Conservation (phyloP, 2,888 invertebrate genomes). For the Acronicta aceris region DNA sequence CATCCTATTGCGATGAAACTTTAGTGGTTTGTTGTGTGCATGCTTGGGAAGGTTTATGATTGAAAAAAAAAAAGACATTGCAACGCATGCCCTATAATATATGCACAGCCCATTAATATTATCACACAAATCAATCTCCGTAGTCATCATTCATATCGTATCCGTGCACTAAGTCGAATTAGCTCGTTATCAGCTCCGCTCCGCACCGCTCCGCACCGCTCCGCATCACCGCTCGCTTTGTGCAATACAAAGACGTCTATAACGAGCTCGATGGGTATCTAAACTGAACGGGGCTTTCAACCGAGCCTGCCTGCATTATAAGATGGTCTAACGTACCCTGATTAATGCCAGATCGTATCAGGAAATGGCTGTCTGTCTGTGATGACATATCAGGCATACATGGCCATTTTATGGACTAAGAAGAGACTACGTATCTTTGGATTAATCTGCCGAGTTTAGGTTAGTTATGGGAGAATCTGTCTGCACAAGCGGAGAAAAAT, state of each 20-base stretch:
- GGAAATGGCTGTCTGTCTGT: neutral
- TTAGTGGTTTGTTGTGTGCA: too few species aligned
- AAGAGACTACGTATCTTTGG: neutral
- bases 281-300: slow-evolving; percentile 18
- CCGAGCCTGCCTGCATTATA: slow-evolving; percentile 9
- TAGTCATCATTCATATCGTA: slow-evolving; percentile 3
- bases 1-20: too few species aligned
- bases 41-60: too few species aligned
- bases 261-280: slow-evolving; percentile 43
- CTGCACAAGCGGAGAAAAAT: too few species aligned
- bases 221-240: slow-evolving; percentile 10
- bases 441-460: neutral
- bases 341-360: slow-evolving; percentile 42
- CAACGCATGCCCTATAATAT: neutral
- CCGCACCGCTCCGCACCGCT: neutral
- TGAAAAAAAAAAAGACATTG: too few species aligned
- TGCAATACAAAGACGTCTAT: slow-evolving; percentile 42
- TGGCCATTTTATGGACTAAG: neutral
- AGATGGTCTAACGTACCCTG: slow-evolving; percentile 30
- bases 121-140: slow-evolving; percentile 6
- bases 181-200: slow-evolving; percentile 28
- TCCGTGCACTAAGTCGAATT: slow-evolving; percentile 26
- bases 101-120: neutral
- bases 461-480: too few species aligned
- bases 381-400: slow-evolving; percentile 10